Conservation (phyloP, 1,140 invertebrate genomes). For the Drosophila teissieri region DNA sequence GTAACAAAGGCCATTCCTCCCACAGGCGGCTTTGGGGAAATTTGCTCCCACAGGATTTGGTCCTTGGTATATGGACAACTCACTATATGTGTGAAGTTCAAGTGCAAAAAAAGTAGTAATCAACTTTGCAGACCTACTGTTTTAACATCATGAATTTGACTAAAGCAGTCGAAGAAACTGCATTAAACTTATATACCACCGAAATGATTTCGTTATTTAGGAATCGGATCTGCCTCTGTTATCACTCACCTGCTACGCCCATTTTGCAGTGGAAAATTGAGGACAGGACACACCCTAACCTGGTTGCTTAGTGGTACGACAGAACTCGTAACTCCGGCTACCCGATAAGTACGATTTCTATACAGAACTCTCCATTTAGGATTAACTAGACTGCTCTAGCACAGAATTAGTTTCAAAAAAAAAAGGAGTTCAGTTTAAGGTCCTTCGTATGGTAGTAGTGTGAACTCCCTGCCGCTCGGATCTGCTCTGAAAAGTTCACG, state of each 20-base stretch:
- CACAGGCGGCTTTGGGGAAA: constrained; percentile 52
- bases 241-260: constrained; percentile 66
- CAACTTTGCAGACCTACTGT: constrained; percentile 3
- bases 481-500: constrained; percentile 44
- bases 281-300: constrained; percentile 41
- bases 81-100: constrained; percentile 73
- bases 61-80: constrained; percentile 59
- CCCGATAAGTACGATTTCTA: not conserved
- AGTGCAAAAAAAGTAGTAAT: constrained; percentile 63
- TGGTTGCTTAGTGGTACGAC: not conserved
- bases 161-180: not conserved
- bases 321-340: too few relatives aligned
- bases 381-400: not conserved
- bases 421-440: not conserved
- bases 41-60: constrained; percentile 52
- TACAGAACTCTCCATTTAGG: not conserved
- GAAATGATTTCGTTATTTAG: not conserved
- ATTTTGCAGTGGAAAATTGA: constrained; percentile 36
- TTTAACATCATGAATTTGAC: not conserved
- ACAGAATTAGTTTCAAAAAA: not conserved
- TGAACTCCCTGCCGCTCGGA: constrained; percentile 44
- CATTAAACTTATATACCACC: not conserved
- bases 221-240: not conserved
- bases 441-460: constrained; percentile 24
- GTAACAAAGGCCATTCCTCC: constrained; percentile 31